Conservation (phyloP, 1,140 invertebrate species). For the Halictus rubicundus region DNA sequence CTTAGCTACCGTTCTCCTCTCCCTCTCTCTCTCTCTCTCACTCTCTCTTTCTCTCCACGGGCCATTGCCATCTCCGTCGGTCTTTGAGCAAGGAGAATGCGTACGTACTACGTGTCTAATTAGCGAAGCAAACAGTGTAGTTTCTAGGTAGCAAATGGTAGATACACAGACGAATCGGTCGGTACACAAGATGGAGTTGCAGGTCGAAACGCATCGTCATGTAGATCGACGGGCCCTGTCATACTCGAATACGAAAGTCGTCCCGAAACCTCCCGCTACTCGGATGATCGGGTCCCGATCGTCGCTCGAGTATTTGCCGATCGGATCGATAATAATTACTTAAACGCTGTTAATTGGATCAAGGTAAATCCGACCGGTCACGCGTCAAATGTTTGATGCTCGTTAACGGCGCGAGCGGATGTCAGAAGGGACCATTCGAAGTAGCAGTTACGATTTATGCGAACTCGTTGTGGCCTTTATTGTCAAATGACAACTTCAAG, state of each 20-base stretch:
- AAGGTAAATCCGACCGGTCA: conserved; percentile 24
- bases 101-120: conserved; percentile 74
- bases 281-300: neutral
- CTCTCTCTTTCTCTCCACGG: neutral
- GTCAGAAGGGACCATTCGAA: neutral
- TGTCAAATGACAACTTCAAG: no score
- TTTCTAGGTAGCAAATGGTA: conserved; percentile 68
- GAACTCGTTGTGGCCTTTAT: neutral
- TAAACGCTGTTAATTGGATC: conserved; percentile 51
- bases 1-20: neutral
- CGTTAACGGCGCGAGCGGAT: conserved; percentile 4
- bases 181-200: conserved; percentile 17
- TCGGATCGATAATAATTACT: conserved; percentile 27
- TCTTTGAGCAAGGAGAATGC: conserved; percentile 46
- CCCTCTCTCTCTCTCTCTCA: neutral
- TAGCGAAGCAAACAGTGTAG: conserved; percentile 75
- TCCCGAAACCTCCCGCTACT: neutral
- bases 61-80: neutral
- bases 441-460: neutral
- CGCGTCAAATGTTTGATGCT: neutral
- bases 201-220: conserved; percentile 20
- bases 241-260: conserved; percentile 28
- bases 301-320: conserved; percentile 18
- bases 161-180: conserved; percentile 45
- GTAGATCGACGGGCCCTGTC: neutral